These are phyloP conservation scores for Scotopteryx bipunctaria DNA, from an alignment of 2,888 invertebrate genomes.

Conservation along the genomic window DNA sequence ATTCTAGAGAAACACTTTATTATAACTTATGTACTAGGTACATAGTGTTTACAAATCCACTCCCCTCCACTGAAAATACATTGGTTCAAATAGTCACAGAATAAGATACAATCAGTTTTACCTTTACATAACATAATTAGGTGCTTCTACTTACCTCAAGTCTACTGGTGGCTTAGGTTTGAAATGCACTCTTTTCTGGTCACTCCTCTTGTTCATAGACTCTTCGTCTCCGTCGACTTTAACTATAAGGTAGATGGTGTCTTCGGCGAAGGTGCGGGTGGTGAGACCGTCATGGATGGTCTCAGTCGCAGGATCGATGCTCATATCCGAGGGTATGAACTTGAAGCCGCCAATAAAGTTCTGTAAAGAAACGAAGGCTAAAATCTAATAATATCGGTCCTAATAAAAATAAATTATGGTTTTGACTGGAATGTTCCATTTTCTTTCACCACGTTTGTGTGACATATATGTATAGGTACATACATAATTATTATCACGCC, in stretches of 20 bases:
- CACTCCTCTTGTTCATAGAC: conserved; percentile 16
- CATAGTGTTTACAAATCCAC: too few relatives aligned
- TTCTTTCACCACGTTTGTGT: too few relatives aligned
- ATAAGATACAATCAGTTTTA: neutral
- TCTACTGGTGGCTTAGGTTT: conserved; percentile 61
- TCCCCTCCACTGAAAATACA: too few relatives aligned
- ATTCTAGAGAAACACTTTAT: too few relatives aligned
- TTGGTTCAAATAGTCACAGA: too few relatives aligned
- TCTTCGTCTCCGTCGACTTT: conserved; percentile 60
- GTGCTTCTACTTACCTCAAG: conserved; percentile 54
- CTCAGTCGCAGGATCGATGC: conserved; percentile 35
- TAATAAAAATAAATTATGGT: too few relatives aligned
- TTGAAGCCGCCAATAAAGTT: conserved; percentile 60
- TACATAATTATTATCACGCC: too few relatives aligned
- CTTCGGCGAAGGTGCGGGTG: conserved; percentile 54
- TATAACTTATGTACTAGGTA: too few relatives aligned
- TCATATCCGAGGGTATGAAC: conserved; percentile 53
- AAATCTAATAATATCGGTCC: too few relatives aligned
- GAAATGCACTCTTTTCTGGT: conserved; percentile 47
- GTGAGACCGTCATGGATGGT: conserved; percentile 54
- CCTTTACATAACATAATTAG: neutral
- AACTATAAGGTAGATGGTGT: conserved; percentile 67
- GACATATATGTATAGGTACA: too few relatives aligned
- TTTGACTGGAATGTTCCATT: too few relatives aligned
- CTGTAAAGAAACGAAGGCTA: conserved; percentile 42